These are phyloP conservation scores for Orius insidiosus DNA, from an alignment of 1,140 invertebrate species.

Conservation along the genomic window DNA sequence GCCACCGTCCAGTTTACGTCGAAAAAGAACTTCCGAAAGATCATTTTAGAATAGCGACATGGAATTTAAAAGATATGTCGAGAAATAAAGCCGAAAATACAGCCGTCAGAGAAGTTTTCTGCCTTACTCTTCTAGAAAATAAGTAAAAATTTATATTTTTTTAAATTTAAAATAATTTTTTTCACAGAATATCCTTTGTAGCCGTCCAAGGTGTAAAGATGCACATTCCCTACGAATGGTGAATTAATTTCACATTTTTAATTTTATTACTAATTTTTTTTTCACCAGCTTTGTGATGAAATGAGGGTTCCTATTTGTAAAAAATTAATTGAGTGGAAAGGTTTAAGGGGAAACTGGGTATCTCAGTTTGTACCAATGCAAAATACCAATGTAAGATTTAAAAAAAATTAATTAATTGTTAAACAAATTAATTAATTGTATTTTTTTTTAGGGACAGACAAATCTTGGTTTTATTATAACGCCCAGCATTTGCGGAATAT, in stretches of 20 bases:
- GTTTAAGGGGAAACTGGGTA: slow-evolving; percentile 43
- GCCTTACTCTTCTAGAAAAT: slow-evolving; percentile 65
- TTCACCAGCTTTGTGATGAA: slow-evolving; percentile 41
- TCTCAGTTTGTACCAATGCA: slow-evolving; percentile 17
- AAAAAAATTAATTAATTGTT: too few relatives aligned
- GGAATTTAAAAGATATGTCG: slow-evolving; percentile 56
- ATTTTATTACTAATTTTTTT: background rate
- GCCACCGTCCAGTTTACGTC: slow-evolving; percentile 40
- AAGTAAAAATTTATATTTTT: slow-evolving; percentile 30
- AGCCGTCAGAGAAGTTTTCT: slow-evolving; percentile 61
- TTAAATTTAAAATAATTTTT: slow-evolving; percentile 17
- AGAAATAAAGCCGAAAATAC: slow-evolving; percentile 56
- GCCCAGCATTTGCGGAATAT: slow-evolving; percentile 3
- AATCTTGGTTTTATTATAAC: slow-evolving; percentile 14
- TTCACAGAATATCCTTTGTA: slow-evolving; percentile 45
- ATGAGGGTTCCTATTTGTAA: slow-evolving; percentile 46
- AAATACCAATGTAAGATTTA: slow-evolving; percentile 1
- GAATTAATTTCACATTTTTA: slow-evolving; percentile 9
- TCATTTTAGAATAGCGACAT: slow-evolving; percentile 44
- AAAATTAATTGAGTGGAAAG: slow-evolving; percentile 43
- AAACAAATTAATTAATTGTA: background rate
- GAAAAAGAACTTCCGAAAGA: too few relatives aligned
- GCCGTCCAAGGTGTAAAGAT: slow-evolving; percentile 54
- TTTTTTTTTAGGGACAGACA: background rate
- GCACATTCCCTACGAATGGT: slow-evolving; percentile 45